phyloP scores from a whole-genome alignment of 2,888 invertebrate genomes.

The Cheilosia soror region DNA sequence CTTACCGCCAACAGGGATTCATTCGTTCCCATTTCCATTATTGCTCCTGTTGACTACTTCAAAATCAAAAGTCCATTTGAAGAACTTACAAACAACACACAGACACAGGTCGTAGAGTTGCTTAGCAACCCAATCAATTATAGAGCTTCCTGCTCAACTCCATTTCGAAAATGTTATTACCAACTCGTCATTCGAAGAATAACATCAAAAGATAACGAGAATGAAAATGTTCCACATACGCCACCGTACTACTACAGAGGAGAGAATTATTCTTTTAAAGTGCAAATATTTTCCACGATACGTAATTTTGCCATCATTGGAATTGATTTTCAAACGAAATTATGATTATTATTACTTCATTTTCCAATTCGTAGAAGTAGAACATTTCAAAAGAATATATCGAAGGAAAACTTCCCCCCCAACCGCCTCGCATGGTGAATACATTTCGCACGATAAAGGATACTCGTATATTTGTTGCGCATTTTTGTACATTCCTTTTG shows the following conservation, averaged over 20 bases:
- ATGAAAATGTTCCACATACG: background rate
- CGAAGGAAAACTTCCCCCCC: background rate
- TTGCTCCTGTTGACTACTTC: too few relatives aligned
- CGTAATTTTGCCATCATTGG: background rate
- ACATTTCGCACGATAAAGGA: background rate
- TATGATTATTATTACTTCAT: conserved; percentile 11
- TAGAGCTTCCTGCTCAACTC: too few relatives aligned
- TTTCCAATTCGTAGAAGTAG: conserved; percentile 2
- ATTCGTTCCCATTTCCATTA: too few relatives aligned
- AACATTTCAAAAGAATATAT: background rate
- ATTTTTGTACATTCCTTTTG: background rate
- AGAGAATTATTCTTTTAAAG: background rate
- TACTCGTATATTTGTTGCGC: conserved; percentile 1
- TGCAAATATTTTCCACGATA: background rate
- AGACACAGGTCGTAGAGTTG: too few relatives aligned
- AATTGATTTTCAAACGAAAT: conserved; percentile 7
- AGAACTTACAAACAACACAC: too few relatives aligned
- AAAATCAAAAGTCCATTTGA: too few relatives aligned
- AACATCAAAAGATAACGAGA: background rate
- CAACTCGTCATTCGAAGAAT: too few relatives aligned
- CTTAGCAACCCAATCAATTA: too few relatives aligned
- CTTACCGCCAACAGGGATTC: too few relatives aligned
- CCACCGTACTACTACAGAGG: background rate
- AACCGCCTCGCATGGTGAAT: too few relatives aligned
- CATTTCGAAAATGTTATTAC: too few relatives aligned